Conservation (phyloP, 2,888 invertebrate genomes). For the Brachyptera risi region DNA sequence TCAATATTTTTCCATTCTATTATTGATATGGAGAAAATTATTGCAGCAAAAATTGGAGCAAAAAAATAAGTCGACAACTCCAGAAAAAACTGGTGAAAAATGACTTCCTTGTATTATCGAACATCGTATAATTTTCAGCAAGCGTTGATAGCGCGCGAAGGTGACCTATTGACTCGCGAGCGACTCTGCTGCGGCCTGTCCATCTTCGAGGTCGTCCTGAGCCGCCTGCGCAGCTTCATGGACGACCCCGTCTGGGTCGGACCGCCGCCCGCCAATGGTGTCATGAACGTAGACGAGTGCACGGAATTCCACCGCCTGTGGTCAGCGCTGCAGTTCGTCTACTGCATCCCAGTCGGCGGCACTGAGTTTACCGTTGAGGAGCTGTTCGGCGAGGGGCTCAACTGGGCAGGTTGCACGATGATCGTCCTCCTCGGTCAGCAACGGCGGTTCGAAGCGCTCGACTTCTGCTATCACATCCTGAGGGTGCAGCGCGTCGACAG, state of each 20-base stretch:
- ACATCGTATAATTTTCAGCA: constrained; percentile 57
- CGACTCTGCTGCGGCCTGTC: constrained; percentile 96
- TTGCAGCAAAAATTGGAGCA: too few species aligned
- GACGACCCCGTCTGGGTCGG: constrained; percentile 91
- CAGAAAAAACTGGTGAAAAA: not conserved
- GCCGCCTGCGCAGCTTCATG: constrained; percentile 78
- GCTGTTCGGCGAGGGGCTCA: constrained; percentile 95
- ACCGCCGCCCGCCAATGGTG: constrained; percentile 84
- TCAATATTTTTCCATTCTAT: too few species aligned
- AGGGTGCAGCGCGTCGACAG: constrained; percentile 93
- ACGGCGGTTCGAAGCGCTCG: constrained; percentile 91
- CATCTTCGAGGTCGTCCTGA: constrained; percentile 92
- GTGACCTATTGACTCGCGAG: constrained; percentile 93
- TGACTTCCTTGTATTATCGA: constrained; percentile 12
- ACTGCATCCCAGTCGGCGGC: constrained; percentile 93
- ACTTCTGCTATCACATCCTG: constrained; percentile 97
- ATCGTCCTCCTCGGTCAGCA: constrained; percentile 93
- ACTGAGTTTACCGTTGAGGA: constrained; percentile 98
- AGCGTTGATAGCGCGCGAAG: constrained; percentile 90
- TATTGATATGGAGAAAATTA: too few species aligned
- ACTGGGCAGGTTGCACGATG: constrained; percentile 98
- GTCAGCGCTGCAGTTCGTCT: constrained; percentile 97
- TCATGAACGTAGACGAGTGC: constrained; percentile 95
- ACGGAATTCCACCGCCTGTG: constrained; percentile 94
- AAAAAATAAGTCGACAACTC: constrained; percentile 10